Evolutionary conservation across 2,888 invertebrate species (phyloP), one percentile per base, ranked within the genome.

Genomic region (Buathra laborator): DNA sequence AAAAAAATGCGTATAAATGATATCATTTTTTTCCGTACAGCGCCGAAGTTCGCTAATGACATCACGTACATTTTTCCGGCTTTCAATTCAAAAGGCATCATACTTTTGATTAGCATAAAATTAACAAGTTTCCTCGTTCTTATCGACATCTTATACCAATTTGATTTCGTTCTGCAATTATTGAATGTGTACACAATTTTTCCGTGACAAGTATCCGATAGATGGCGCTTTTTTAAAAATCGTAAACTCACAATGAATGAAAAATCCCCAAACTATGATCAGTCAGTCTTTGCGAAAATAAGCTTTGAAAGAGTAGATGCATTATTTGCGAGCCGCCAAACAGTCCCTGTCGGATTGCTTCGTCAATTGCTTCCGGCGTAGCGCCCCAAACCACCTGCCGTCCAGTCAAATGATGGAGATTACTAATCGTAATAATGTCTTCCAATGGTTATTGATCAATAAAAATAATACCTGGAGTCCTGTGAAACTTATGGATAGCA

Each of bases 401-500:
- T 44, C 37, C 19, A 51, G 10, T 68, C 3, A 14, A 12, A 76
- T 48, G 24, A 14, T n/a, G 7, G 3, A 16, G 1, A 5, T 24
- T 56, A 44, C 51, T 12, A 16, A 24, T 32, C 19, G 24, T 24
- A 24, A 24, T 24, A 24, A 24, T 24, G 7, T 3, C 9, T 10
- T 62, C 44, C 37, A 5, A 7, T 46, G 46, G 3, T 4, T 44
- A 14, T 12, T 6, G 67, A 48, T 7, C 10, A 24, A 67, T 24
- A 0, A 12, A 24, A 10, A 3, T 19, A 12, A 46, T 59, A 75
- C 81, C 59, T 81, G 74, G 68, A 81, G 68, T 24, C 59, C 68
- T 48, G 81, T 43, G 24, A 81, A 44, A 51, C 59, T 74, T 10
- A 81, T 67, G 3, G 56, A 14, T 19, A 56, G 7, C 48, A 75